A percentile compares a stretch with the other conserved stretches of the same genome.
Conservation (phyloP, 1,140 invertebrate genomes). For the Campodea augens region DNA sequence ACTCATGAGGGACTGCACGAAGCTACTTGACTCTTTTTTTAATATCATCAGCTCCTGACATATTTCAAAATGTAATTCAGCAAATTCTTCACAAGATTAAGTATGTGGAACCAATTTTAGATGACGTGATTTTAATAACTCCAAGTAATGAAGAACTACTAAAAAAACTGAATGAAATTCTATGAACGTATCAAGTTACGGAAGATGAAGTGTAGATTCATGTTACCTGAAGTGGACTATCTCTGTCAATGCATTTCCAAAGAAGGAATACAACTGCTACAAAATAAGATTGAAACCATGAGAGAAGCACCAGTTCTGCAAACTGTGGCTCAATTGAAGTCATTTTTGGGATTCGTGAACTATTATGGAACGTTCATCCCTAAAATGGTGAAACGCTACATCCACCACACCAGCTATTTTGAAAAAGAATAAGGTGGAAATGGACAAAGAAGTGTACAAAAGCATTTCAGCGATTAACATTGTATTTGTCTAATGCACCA, state of each 20-base stretch:
- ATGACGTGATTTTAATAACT: conserved; percentile 7
- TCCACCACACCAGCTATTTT: conserved; percentile 14
- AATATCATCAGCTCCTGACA: conserved; percentile 8
- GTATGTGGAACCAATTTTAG: conserved; percentile 1
- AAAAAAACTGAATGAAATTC: not conserved
- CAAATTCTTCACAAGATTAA: conserved; percentile 3
- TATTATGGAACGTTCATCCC: conserved; percentile 21
- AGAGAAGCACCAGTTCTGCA: conserved; percentile 12
- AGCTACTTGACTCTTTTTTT: conserved; percentile 5
- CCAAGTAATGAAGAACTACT: conserved; percentile 3
- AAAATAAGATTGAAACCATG: conserved; percentile 19
- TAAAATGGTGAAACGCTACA: conserved; percentile 15
- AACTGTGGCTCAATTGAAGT: conserved; percentile 13
- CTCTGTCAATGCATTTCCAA: conserved; percentile 16
- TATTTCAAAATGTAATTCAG: conserved; percentile 7
- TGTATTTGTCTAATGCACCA: conserved; percentile 2
- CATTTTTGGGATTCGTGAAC: conserved; percentile 18
- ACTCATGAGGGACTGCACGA: no score
- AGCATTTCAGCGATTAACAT: conserved; percentile 2
- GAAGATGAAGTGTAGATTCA: conserved; percentile 17
- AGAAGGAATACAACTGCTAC: conserved; percentile 16
- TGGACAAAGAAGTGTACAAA: not conserved
- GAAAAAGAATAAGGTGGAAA: conserved; percentile 5
- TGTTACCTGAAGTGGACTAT: conserved; percentile 11
- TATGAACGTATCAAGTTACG: conserved; percentile 3